These are phyloP conservation scores for Phenganax stokvisi DNA, from an alignment of 92 coral and sea anemone species.

Conservation along the genomic window DNA sequence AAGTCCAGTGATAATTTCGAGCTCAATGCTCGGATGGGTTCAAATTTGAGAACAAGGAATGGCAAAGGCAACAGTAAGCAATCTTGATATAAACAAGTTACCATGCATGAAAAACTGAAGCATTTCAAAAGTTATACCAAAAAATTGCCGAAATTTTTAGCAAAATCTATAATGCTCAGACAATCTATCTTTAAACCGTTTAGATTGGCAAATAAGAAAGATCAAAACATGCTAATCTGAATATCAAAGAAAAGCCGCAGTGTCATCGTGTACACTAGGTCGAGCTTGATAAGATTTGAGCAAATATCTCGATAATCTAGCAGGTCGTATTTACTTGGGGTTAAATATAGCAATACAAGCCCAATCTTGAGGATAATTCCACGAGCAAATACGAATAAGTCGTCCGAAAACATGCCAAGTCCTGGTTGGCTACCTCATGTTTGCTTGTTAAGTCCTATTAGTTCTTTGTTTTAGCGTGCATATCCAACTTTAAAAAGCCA, in stretches of 20 bases:
- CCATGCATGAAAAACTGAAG: no score
- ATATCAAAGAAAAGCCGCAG: conserved; percentile 32
- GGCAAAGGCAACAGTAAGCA: no score
- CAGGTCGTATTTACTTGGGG: conserved; percentile 14
- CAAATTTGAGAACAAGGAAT: not conserved
- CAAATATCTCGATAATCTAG: conserved; percentile 24
- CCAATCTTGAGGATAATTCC: conserved; percentile 1
- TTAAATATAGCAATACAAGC: not conserved
- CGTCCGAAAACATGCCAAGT: conserved; percentile 6
- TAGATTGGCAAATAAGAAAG: conserved; percentile 13
- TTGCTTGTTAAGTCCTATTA: not conserved
- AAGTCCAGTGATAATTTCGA: not conserved
- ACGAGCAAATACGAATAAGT: conserved; percentile 3
- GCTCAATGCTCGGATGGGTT: not conserved
- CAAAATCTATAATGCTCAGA: not conserved
- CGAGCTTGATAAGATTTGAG: conserved; percentile 25
- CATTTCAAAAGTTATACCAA: no score
- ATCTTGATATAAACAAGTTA: no score
- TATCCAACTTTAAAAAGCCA: no score
- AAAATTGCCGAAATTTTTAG: not conserved
- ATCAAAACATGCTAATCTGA: conserved; percentile 34
- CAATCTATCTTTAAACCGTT: conserved; percentile 11
- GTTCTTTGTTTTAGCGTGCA: no score
- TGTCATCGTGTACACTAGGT: conserved; percentile 7
- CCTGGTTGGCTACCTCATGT: conserved; percentile 5